Evolutionary conservation across 2,113 vertebrate species (phyloP).

Genomic region (Ictidomys tridecemlineatus): DNA sequence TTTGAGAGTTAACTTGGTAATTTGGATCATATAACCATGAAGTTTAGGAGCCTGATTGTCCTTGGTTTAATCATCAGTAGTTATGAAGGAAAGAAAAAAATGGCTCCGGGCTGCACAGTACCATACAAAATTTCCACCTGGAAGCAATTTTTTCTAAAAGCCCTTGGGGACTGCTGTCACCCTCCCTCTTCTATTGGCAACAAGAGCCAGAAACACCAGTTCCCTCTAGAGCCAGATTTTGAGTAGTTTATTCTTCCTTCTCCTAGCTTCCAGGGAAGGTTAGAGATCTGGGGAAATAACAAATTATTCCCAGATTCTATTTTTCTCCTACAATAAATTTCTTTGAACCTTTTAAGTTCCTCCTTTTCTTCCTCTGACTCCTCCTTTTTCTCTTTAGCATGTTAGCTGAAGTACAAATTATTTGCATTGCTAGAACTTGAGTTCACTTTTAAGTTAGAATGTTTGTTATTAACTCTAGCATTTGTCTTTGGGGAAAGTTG

Average conservation of each 20-base stretch:
- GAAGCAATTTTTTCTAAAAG: constrained; percentile 78
- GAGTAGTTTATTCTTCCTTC: constrained; percentile 73
- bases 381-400: constrained; percentile 53
- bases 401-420: constrained; percentile 55
- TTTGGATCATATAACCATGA: constrained; percentile 59
- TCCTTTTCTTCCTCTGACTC: constrained; percentile 51
- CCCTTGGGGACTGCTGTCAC: constrained; percentile 72
- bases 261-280: constrained; percentile 64
- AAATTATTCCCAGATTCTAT: constrained; percentile 73
- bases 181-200: constrained; percentile 52
- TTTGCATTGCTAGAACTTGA: constrained; percentile 41
- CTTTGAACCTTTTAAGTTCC: constrained; percentile 42
- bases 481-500: constrained; percentile 58
- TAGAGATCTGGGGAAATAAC: constrained; percentile 60
- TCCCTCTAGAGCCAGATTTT: constrained; percentile 61
- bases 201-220: constrained; percentile 60
- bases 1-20: constrained; percentile 70
- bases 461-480: constrained; percentile 64
- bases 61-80: constrained; percentile 71
- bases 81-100: constrained; percentile 70
- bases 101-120: constrained; percentile 44
- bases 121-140: constrained; percentile 77
- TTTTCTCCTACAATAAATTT: constrained; percentile 26
- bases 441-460: constrained; percentile 53
- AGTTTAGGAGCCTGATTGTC: constrained; percentile 69